Conservation (phyloP, 2,797 vertebrate species). For the Chaunax sp. region DNA sequence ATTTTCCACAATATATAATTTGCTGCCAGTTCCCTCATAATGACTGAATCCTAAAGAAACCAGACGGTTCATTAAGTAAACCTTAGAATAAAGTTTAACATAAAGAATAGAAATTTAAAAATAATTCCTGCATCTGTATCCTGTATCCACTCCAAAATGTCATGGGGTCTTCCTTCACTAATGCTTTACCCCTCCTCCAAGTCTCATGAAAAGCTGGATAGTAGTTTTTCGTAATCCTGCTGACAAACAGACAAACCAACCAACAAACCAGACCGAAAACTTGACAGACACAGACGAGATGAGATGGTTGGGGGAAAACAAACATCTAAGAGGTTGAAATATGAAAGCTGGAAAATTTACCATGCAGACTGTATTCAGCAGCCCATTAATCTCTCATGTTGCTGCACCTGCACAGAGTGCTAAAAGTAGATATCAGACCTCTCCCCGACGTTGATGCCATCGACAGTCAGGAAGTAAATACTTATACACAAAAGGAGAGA, state of each 20-base stretch:
- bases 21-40: no score
- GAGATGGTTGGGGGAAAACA: conserved; percentile 31
- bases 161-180: not conserved
- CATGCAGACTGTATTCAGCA: conserved; percentile 62
- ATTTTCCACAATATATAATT: no score
- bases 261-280: no score
- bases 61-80: no score
- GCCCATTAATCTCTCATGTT: conserved; percentile 69
- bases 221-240: no score
- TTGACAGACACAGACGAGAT: not conserved
- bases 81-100: no score
- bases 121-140: no score
- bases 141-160: not conserved
- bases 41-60: no score
- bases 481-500: conserved; percentile 31
- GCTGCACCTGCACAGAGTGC: conserved; percentile 64
- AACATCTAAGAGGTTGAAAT: conserved; percentile 46
- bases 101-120: no score
- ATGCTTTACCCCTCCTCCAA: no score
- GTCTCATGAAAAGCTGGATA: no score
- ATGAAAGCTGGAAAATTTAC: conserved; percentile 62
- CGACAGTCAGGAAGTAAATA: conserved; percentile 76
- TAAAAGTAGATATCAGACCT: conserved; percentile 72
- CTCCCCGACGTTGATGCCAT: conserved; percentile 63
- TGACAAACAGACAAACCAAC: no score